Percentiles rank a stretch among this genome's conserved stretches.
phyloP scores from a whole-genome alignment of 2,888 invertebrate species.

The Atethmia centrago region DNA sequence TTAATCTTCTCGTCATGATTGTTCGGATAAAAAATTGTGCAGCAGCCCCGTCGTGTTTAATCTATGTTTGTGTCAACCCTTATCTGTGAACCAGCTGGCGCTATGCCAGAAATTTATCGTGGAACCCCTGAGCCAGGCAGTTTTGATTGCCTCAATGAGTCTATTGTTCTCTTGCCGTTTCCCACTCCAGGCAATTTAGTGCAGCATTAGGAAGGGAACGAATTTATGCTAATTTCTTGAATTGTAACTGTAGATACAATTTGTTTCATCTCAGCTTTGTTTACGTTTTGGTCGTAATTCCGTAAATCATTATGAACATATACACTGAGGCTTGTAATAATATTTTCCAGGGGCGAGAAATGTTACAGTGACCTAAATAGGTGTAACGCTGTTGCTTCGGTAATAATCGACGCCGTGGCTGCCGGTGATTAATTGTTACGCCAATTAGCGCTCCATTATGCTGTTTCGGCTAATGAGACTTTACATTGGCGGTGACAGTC shows the following conservation, averaged over 20 bases:
- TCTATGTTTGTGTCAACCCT: constrained; percentile 68
- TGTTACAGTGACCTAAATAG: constrained; percentile 58
- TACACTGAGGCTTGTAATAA: constrained; percentile 35
- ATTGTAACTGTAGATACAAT: constrained; percentile 60
- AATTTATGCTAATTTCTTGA: constrained; percentile 67
- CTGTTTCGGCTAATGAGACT: constrained; percentile 46
- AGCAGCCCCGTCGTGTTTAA: constrained; percentile 59
- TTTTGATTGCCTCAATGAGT: constrained; percentile 78
- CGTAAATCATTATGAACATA: constrained; percentile 25
- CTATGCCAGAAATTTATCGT: constrained; percentile 75
- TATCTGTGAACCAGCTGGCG: constrained; percentile 74
- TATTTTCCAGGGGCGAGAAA: constrained; percentile 33
- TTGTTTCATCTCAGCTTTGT: constrained; percentile 47
- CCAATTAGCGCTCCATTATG: constrained; percentile 60
- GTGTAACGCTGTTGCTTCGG: constrained; percentile 40
- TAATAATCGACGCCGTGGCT: constrained; percentile 47
- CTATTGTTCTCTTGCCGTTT: constrained; percentile 72
- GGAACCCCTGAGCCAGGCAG: constrained; percentile 74
- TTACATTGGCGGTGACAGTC: constrained; percentile 14
- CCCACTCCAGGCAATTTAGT: constrained; percentile 67
- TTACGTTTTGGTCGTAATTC: constrained; percentile 33
- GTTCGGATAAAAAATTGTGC: constrained; percentile 57
- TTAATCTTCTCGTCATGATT: constrained; percentile 63
- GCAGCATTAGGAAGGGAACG: constrained; percentile 59
- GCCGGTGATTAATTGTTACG: constrained; percentile 60